phyloP scores from a whole-genome alignment of 2,888 invertebrate species.

The Phengaris arion region DNA sequence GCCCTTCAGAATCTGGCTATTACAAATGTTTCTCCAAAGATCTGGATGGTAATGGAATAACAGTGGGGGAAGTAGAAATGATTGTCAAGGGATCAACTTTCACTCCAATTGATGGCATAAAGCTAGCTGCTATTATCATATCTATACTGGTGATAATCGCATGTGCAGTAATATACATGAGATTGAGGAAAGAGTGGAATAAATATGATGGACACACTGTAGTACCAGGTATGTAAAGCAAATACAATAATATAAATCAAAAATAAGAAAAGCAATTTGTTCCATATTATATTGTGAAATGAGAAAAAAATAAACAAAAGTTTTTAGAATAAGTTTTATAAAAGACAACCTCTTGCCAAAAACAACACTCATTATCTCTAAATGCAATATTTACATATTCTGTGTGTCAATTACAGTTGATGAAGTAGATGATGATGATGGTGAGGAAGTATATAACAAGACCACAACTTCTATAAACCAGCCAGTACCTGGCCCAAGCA shows the following conservation, averaged over 20 bases:
- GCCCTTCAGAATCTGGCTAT: conserved; percentile 80
- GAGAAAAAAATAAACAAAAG: too few relatives aligned
- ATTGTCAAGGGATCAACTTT: conserved; percentile 74
- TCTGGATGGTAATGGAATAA: conserved; percentile 71
- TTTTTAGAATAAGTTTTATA: too few relatives aligned
- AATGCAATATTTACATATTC: not conserved
- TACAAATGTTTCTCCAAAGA: conserved; percentile 83
- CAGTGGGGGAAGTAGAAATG: conserved; percentile 80
- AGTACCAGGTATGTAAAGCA: conserved; percentile 55
- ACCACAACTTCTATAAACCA: conserved; percentile 63
- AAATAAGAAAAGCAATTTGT: not conserved
- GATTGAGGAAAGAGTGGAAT: conserved; percentile 65
- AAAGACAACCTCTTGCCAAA: too few relatives aligned
- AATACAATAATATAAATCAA: too few relatives aligned
- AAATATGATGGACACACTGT: conserved; percentile 63
- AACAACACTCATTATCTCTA: too few relatives aligned
- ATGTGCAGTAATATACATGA: conserved; percentile 67
- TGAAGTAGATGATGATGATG: conserved; percentile 72
- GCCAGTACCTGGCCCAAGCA: conserved; percentile 67
- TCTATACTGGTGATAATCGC: conserved; percentile 68
- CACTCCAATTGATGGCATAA: conserved; percentile 67
- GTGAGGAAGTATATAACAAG: conserved; percentile 71
- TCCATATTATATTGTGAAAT: too few relatives aligned
- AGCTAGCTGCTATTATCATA: conserved; percentile 66
- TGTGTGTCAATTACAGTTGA: conserved; percentile 58